Conservation (phyloP, 2,113 vertebrate genomes). For the Clarias batrachus region DNA sequence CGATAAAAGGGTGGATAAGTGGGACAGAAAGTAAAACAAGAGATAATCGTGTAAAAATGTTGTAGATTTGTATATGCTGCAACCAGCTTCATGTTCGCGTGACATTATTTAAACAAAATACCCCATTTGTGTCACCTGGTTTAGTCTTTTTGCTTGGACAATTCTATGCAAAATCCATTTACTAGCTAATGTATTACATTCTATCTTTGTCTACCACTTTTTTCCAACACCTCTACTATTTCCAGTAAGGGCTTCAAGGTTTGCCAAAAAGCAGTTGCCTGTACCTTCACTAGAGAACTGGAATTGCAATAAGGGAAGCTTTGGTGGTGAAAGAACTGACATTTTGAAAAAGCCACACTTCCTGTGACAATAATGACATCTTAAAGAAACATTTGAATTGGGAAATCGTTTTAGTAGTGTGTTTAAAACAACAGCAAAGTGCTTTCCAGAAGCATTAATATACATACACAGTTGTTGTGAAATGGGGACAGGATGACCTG, state of each 20-base stretch:
- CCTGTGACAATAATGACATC: slow-evolving; percentile 37
- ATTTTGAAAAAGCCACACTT: slow-evolving; percentile 21
- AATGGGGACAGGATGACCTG: too few relatives aligned
- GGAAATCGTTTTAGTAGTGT: too few relatives aligned
- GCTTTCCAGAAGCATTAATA: too few relatives aligned
- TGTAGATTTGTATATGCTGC: slow-evolving; percentile 33
- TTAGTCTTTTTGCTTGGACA: not conserved
- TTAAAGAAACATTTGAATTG: slow-evolving; percentile 31
- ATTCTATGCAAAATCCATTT: not conserved
- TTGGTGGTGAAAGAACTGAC: slow-evolving; percentile 39
- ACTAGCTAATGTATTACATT: not conserved
- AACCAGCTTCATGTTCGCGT: not conserved
- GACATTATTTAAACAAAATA: not conserved
- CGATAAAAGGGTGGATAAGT: not conserved
- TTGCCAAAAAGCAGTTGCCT: slow-evolving; percentile 4
- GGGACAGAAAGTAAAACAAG: not conserved
- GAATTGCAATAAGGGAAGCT: slow-evolving; percentile 35
- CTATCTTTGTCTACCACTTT: slow-evolving; percentile 31
- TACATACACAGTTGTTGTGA: too few relatives aligned
- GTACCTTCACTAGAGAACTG: slow-evolving; percentile 25
- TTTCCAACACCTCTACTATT: slow-evolving; percentile 27
- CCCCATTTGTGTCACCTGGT: not conserved
- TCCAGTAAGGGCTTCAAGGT: slow-evolving; percentile 34
- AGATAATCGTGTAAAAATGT: not conserved
- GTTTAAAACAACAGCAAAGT: too few relatives aligned